phyloP scores from a whole-genome alignment of 1,140 invertebrate species.

The Coptotermes formosanus region DNA sequence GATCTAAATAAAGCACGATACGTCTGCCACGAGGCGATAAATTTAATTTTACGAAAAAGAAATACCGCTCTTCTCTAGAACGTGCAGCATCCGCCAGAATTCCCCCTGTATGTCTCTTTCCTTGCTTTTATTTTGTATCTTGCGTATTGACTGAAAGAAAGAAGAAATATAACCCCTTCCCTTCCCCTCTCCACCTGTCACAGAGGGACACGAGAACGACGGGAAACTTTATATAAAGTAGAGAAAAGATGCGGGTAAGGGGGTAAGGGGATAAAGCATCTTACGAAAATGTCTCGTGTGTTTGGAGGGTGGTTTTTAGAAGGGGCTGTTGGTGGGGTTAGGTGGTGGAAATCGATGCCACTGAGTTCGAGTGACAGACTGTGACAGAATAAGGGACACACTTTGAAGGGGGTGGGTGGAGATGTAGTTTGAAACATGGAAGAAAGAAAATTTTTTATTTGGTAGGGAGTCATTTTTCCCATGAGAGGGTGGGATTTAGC shows the following conservation, averaged over 20 bases:
- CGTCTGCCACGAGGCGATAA: slow-evolving; percentile 21
- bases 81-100: slow-evolving; percentile 1
- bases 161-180: slow-evolving; percentile 25
- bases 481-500: background rate
- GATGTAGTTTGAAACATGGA: slow-evolving; percentile 20
- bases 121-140: slow-evolving; percentile 17
- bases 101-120: background rate
- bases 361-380: slow-evolving; percentile 26
- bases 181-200: slow-evolving; percentile 24
- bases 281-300: slow-evolving; percentile 27
- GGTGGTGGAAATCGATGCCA: slow-evolving; percentile 27
- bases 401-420: background rate
- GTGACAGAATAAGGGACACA: slow-evolving; percentile 23
- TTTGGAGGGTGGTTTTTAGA: slow-evolving; percentile 17
- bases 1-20: background rate
- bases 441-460: slow-evolving; percentile 3
- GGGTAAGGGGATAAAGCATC: slow-evolving; percentile 21
- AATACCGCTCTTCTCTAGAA: background rate
- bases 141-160: slow-evolving; percentile 30
- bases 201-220: slow-evolving; percentile 21
- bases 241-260: background rate
- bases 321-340: background rate
- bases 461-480: background rate
- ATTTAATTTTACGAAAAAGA: slow-evolving; percentile 29
- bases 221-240: slow-evolving; percentile 27